Percentiles rank a stretch among this genome's conserved stretches.
phyloP scores from a whole-genome alignment of 2,888 invertebrate genomes.

The Oscheius sp. region DNA sequence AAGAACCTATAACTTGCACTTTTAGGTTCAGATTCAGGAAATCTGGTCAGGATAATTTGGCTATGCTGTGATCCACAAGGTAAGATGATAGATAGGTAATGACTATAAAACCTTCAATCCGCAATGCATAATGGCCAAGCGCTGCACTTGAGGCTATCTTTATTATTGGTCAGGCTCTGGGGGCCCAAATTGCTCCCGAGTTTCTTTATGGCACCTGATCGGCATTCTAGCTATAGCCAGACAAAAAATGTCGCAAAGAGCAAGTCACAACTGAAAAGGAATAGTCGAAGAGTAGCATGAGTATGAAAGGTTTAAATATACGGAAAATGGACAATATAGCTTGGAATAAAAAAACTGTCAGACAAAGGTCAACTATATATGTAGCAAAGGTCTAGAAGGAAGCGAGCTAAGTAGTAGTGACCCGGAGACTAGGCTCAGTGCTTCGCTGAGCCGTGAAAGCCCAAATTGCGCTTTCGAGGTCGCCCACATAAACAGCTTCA shows the following conservation, averaged over 20 bases:
- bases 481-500: conserved; percentile 28
- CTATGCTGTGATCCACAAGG: conserved; percentile 13
- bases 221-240: conserved; percentile 18
- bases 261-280: not conserved
- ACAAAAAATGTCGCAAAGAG: conserved; percentile 10
- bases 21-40: not conserved
- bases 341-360: not conserved
- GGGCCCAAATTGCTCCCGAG: conserved; percentile 34
- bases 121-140: conserved; percentile 29
- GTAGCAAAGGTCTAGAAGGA: conserved; percentile 20
- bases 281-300: not conserved
- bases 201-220: conserved; percentile 36
- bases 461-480: conserved; percentile 29
- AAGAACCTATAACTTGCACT: not conserved
- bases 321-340: conserved; percentile 1
- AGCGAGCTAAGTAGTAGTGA: conserved; percentile 31
- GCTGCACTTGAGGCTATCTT: conserved; percentile 33
- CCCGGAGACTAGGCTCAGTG: conserved; percentile 18
- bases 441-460: conserved; percentile 36
- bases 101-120: conserved; percentile 28
- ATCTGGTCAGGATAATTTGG: not conserved
- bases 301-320: not conserved
- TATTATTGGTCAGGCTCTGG: conserved; percentile 35
- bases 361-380: not conserved
- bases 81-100: conserved; percentile 26